Base-by-base conservation (phyloP, 2,113 vertebrate species). In the Triplophysa rosa region DNA sequence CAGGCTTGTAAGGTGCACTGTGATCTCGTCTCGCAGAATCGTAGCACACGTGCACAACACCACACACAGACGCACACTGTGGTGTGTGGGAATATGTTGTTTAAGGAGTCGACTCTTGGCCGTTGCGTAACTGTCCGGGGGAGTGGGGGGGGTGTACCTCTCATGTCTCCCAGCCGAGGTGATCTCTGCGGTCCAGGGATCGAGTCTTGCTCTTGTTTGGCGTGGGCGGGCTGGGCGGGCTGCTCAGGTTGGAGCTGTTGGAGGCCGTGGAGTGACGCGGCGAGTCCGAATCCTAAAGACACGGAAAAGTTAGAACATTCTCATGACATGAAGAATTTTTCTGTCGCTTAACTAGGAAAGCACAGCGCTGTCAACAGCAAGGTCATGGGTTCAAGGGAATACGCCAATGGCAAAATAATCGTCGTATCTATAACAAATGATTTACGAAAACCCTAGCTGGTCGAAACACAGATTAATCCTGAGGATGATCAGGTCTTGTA, bases 201-300 rank as follows among this genome's bases (percentile, higher is more conserved):
- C 95, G 94, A 87, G 95, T 95, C 94, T 98, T 97, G 91, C 95
- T 95, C 91, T 98, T 98, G 89, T 95, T 95, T 68, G 98, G 97
- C 42, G 97, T 97, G 77, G 94, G 90, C 0, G 97, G 98, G 87
- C 97, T 98, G 67, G 97, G 97, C 14, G 98, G 98, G 89, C 97
- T 98, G 94, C 98, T 99, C 91, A 99, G 94, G 92, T 97, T 99
- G 88, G 98, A 99, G 88, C 98, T 99, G 93, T 99, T 99, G 4
- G 98, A 99, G 67, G 98, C 97, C 0, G 96, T 98, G 45, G 98
- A 99, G 89, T 98, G 97, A 81, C 96, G 94, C 0, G 97, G 97
- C 45, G 98, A 99, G 85, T 98, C 98, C 0, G 98, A 99, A 89
- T 99, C 97, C 97, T 99, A 91, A 17, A 33, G 24, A 56, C 10